Conservation (phyloP, 2,888 invertebrate species). For the Dryococelus australis region DNA sequence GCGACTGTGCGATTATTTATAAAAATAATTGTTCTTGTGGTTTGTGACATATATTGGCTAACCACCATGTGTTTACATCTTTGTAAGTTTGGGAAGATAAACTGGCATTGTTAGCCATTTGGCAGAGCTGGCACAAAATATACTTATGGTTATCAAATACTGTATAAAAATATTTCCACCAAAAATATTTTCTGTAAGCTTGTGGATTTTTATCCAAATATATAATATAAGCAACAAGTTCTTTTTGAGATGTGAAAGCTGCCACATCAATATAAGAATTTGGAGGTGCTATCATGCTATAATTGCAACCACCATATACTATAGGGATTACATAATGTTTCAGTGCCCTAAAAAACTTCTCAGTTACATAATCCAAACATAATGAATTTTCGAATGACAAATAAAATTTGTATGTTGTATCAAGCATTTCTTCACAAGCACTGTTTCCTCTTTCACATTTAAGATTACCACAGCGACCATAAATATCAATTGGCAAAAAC, state of each 20-base stretch:
- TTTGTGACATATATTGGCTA: not conserved
- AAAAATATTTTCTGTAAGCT: constrained; percentile 70
- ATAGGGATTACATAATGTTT: constrained; percentile 58
- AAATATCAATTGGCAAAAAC: constrained; percentile 68
- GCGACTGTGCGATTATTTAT: not conserved
- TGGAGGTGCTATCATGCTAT: constrained; percentile 65
- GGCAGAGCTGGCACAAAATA: constrained; percentile 51
- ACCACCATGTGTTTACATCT: constrained; percentile 23
- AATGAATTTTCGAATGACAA: constrained; percentile 76
- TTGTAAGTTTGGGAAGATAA: not conserved
- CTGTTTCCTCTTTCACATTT: not conserved
- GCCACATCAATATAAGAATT: constrained; percentile 72
- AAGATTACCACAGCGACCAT: constrained; percentile 66
- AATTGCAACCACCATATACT: constrained; percentile 66
- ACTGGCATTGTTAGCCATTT: constrained; percentile 48
- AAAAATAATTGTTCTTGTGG: not conserved
- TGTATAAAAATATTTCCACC: constrained; percentile 62
- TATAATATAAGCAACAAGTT: constrained; percentile 66
- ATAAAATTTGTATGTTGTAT: constrained; percentile 72
- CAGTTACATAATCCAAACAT: constrained; percentile 73
- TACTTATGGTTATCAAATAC: constrained; percentile 17
- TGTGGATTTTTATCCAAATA: constrained; percentile 61
- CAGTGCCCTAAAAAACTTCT: constrained; percentile 66
- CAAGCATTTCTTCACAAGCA: constrained; percentile 24
- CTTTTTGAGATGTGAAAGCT: constrained; percentile 64